A percentile compares a stretch with the other conserved stretches of the same genome.
Evolutionary conservation across 2,797 vertebrate genomes (phyloP).

Genomic region (Phataginus tetradactyla): DNA sequence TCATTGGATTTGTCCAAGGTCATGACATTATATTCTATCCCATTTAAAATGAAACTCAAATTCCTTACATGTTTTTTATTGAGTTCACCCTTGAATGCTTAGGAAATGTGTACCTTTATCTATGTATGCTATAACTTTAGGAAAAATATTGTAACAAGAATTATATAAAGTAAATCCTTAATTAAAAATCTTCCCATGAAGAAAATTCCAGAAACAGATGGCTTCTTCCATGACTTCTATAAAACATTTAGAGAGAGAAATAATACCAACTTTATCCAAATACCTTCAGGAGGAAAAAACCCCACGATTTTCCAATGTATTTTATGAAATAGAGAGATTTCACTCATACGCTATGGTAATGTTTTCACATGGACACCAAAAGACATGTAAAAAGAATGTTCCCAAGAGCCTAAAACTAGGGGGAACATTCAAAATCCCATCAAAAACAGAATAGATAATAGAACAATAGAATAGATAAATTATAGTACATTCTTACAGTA

Average conservation of each 20-base stretch:
- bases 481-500: background rate
- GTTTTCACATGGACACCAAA: background rate
- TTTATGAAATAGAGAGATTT: background rate
- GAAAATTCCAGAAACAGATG: background rate
- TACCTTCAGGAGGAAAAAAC: background rate
- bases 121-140: background rate
- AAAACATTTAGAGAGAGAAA: background rate
- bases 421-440: background rate
- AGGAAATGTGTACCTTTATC: background rate
- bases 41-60: background rate
- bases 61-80: background rate
- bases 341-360: background rate
- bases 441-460: background rate
- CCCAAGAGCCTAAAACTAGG: background rate
- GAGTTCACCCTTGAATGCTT: background rate
- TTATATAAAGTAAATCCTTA: background rate
- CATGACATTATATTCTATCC: background rate
- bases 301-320: background rate
- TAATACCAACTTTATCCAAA: background rate
- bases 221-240: background rate
- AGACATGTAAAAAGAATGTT: background rate
- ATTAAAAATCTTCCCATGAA: background rate
- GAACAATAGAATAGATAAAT: background rate
- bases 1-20: background rate
- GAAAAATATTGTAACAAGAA: background rate